Base-by-base conservation (phyloP, 1,140 invertebrate genomes). In the Pseudomyrmex sp. region DNA sequence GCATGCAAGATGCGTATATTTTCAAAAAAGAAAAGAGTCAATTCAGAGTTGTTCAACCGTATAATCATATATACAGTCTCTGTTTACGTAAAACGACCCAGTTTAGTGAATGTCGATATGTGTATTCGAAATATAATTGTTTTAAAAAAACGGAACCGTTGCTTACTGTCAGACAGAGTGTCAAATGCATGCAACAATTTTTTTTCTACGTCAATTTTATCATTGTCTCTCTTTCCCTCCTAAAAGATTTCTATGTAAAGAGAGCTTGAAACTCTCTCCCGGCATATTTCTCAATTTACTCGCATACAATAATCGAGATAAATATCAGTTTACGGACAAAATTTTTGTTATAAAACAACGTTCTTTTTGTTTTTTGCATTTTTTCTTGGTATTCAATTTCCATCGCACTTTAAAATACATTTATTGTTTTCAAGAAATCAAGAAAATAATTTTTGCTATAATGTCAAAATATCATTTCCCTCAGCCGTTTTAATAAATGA, bases 81-180 rank as follows among this genome's bases (percentile, higher is more conserved):
- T 35, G 35, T 69, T 69, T 69, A 79, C 63, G 62, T 68, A 69
- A 59, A 61, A 46, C 59, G 66, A 70, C 76, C 66, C 26, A 70
- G 66, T 80, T 80, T 80, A 50, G 15, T 18, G 2, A 50, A 72
- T 20, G 66, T 70, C 66, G n/a, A 80, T 80, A 80, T 8, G 20
- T 44, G 15, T 35, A 7, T 35, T 35, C 35, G 18, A 70, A 65
- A 26, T 59, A n/a, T 70, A 80, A 80, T 80, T 80, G 54, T 70
- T 80, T 80, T 72, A 59, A 59, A 18, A 72, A 70, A 15, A 48
- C 46, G n/a, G n/a, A 35, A 35, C 35, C 35, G 35, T 35, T 7
- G 35, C 5, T 35, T 35, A 35, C 35, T 1, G 58, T 52, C 50
- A 2, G 13, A 52, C 50, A 35, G 35, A 35, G 35, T 35, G 35